Percentiles rank a stretch among this genome's conserved stretches.
These are phyloP conservation scores for Chionoecetes opilio DNA, from an alignment of 1,140 invertebrate genomes.

Conservation along the genomic window DNA sequence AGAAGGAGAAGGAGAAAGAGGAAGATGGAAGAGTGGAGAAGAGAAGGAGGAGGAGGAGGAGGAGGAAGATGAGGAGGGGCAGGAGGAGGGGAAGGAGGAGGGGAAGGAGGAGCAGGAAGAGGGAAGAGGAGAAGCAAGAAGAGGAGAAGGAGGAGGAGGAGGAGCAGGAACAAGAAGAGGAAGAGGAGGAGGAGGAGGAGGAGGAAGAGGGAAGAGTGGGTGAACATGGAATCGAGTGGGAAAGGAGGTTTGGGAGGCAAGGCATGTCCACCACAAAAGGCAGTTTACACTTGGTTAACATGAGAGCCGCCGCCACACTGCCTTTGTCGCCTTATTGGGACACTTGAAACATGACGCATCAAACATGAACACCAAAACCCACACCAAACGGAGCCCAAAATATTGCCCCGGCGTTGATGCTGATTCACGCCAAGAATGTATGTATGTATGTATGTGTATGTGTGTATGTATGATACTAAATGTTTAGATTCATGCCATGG, in stretches of 20 bases:
- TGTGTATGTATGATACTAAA: too few species aligned
- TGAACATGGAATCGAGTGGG: background rate
- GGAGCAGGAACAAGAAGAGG: too few species aligned
- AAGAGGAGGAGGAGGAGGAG: background rate
- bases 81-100: background rate
- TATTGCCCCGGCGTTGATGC: too few species aligned
- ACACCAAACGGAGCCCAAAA: background rate
- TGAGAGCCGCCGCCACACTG: background rate
- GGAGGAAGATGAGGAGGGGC: background rate
- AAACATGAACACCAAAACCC: background rate
- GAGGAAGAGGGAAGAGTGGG: conserved; percentile 34
- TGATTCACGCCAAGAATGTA: too few species aligned
- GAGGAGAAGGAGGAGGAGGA: too few species aligned
- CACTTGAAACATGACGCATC: conserved; percentile 11
- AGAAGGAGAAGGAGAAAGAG: background rate
- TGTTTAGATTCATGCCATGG: too few species aligned
- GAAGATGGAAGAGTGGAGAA: background rate
- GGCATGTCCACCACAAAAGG: conserved; percentile 35
- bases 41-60: background rate
- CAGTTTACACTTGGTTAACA: conserved; percentile 60
- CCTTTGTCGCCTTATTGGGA: background rate
- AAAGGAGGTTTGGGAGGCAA: background rate
- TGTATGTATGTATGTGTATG: too few species aligned
- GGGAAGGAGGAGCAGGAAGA: background rate
- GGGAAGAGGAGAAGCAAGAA: too few species aligned